These are phyloP conservation scores for Drosophila gunungcola DNA, from an alignment of 1,140 invertebrate species.

Conservation along the genomic window DNA sequence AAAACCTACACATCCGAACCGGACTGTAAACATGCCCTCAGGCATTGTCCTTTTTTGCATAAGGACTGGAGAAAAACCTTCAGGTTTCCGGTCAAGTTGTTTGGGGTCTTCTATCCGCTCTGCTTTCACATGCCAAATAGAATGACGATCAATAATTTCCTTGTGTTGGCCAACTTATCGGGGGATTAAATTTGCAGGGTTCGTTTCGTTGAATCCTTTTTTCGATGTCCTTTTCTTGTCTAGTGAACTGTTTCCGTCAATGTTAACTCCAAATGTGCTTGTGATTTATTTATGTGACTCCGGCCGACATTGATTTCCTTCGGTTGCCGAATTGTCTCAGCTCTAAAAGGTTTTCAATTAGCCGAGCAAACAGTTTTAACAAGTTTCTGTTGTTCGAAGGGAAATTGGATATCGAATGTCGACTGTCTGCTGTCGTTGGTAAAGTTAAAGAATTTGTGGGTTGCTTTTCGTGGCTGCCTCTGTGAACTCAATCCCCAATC, in stretches of 20 bases:
- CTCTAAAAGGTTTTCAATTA: slow-evolving; percentile 62
- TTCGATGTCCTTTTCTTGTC: slow-evolving; percentile 48
- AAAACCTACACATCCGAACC: slow-evolving; percentile 6
- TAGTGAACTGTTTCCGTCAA: slow-evolving; percentile 26
- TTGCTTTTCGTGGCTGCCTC: slow-evolving; percentile 11
- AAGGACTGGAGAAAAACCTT: slow-evolving; percentile 17
- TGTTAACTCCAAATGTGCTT: slow-evolving; percentile 45
- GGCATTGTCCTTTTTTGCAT: slow-evolving; percentile 57
- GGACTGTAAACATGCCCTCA: slow-evolving; percentile 15
- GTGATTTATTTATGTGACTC: slow-evolving; percentile 62
- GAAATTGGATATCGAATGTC: slow-evolving; percentile 50
- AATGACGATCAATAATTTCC: slow-evolving; percentile 75
- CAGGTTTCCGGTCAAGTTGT: slow-evolving; percentile 66
- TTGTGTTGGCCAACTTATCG: slow-evolving; percentile 57
- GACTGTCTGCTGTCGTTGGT: slow-evolving; percentile 29
- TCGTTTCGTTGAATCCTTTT: slow-evolving; percentile 46
- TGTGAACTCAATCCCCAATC: slow-evolving; percentile 32
- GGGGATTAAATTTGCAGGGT: slow-evolving; percentile 69
- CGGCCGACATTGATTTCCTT: slow-evolving; percentile 26
- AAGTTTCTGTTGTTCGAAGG: slow-evolving; percentile 44
- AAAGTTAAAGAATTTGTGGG: slow-evolving; percentile 12
- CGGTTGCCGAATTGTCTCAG: slow-evolving; percentile 44
- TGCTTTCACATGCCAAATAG: slow-evolving; percentile 49
- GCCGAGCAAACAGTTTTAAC: slow-evolving; percentile 56
- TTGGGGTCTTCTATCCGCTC: slow-evolving; percentile 27